A percentile compares a stretch with the other conserved stretches of the same genome.
These are phyloP conservation scores for Pungitius pungitius DNA, from an alignment of 2,113 vertebrate species.

Conservation along the genomic window DNA sequence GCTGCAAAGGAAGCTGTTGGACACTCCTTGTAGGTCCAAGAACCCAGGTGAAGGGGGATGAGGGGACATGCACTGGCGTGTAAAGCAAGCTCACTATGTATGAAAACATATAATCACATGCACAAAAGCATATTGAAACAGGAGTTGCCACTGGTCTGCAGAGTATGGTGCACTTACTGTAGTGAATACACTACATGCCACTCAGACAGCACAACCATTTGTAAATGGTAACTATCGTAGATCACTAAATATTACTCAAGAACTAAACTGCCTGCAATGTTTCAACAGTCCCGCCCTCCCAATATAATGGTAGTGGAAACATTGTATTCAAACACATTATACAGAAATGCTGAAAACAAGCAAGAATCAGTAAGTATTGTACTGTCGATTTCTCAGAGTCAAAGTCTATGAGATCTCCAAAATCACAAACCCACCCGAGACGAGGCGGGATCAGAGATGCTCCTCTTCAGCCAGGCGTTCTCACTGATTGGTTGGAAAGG, in stretches of 20 bases:
- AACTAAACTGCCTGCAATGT: not conserved
- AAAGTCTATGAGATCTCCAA: not conserved
- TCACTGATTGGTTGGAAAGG: conserved; percentile 72
- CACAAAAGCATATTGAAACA: not conserved
- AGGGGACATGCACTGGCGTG: conserved; percentile 19
- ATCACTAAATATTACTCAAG: not conserved
- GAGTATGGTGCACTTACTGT: not conserved
- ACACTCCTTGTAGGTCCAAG: conserved; percentile 41
- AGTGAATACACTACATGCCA: not conserved
- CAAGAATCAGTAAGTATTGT: not conserved
- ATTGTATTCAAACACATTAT: not conserved
- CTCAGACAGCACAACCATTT: not conserved
- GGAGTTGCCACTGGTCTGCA: not conserved
- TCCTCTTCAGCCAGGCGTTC: conserved; percentile 80
- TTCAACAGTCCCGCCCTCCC: too few relatives aligned
- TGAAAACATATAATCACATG: not conserved
- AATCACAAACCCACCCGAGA: conserved; percentile 61
- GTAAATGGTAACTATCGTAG: not conserved
- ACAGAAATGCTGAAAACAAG: not conserved
- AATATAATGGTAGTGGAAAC: too few relatives aligned
- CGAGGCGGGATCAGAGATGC: conserved; percentile 70
- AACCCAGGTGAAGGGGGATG: conserved; percentile 28
- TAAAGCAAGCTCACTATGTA: not conserved
- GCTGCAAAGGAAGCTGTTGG: conserved; percentile 67
- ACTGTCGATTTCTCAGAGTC: not conserved